These are phyloP conservation scores for Platanista minor DNA, from an alignment of 2,113 vertebrate species.

Conservation along the genomic window DNA sequence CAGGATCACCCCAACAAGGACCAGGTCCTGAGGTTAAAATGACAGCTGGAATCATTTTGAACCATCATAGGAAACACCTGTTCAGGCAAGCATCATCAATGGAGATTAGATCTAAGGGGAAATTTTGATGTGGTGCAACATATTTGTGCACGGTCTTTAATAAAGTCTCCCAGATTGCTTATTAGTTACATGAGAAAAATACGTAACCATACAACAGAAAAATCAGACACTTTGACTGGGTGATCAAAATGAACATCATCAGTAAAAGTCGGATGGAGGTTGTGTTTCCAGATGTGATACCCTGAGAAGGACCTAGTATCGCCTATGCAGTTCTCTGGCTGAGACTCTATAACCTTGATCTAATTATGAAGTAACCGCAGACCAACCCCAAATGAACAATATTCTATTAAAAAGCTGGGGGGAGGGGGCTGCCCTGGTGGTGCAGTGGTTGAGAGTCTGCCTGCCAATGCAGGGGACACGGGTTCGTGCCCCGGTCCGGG, in stretches of 20 bases:
- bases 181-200: neutral
- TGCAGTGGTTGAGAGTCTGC: no score
- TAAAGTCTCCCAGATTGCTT: neutral
- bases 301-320: neutral
- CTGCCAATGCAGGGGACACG: no score
- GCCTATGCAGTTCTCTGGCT: neutral
- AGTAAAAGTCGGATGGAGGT: neutral
- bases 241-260: neutral
- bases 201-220: neutral
- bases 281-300: neutral
- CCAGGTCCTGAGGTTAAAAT: neutral
- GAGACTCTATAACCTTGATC: neutral
- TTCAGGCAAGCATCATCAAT: neutral
- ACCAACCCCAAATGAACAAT: neutral
- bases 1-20: neutral
- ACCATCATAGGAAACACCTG: constrained; percentile 11
- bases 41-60: neutral
- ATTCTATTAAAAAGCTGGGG: neutral
- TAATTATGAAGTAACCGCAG: neutral
- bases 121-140: neutral
- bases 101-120: neutral
- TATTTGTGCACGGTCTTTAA: neutral
- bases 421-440: no score
- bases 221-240: neutral
- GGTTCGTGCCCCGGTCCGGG: no score